Base-by-base conservation (phyloP, 2,888 invertebrate genomes). In the Leptopilina syphax region DNA sequence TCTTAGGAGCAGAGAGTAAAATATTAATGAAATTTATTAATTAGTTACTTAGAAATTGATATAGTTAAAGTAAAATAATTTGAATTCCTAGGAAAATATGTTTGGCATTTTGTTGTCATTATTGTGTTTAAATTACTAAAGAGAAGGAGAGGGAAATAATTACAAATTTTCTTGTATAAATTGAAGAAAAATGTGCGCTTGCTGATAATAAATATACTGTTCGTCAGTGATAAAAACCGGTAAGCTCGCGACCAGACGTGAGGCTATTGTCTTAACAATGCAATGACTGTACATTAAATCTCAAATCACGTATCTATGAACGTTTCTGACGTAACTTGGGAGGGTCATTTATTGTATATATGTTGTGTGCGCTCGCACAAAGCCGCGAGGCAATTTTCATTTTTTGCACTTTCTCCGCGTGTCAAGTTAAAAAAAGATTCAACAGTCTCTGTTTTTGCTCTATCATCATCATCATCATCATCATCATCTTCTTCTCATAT, bases 371-470 rank as follows among this genome's bases (percentile, higher is more conserved):
- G 76, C 79, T 65, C 79, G 79, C 76, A 81, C 47, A 10, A 66
- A 57, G 34, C 79, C 77, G 79, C 80, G 79, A 84, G 84, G 81
- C 83, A 86, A 86, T 86, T 86, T 84, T 85, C 85, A 83, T 84
- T 84, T 85, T 81, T 84, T 84, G 65, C 82, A 87, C 86, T 88
- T 88, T 88, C 86, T 85, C 87, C 82, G 34, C 34, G 34, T 34
- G 41, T 65, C 79, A 80, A 57, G 82, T 80, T 85, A 54, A 81
- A 81, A 81, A 78, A 50, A 73, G 57, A 65, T 63, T 50, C 54
- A 60, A 77, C 34, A 24, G 41, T 68, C 54, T 34, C 34, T 34
- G 65, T 10, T 78, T 78, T 44, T 76, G 67, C 79, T 63, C 27
- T 27, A 57, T 50, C 77, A 50, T 73, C 57, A 63, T 76, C 66